phyloP scores from a whole-genome alignment of 1,140 invertebrate species.

The Acyrthosiphon pisum region DNA sequence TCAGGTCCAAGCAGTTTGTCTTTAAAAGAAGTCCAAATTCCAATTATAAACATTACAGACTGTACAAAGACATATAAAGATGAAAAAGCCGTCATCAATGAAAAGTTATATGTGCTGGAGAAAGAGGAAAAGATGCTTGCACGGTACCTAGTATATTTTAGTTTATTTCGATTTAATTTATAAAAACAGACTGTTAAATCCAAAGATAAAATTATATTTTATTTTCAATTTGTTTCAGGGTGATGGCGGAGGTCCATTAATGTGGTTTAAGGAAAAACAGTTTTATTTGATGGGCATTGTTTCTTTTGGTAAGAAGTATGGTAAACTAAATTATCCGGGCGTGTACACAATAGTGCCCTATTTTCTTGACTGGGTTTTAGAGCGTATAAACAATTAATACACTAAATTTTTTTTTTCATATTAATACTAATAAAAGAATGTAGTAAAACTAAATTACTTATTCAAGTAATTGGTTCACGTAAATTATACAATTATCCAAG shows the following conservation, averaged over 20 bases:
- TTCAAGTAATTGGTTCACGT: too few relatives aligned
- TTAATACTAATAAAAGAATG: too few relatives aligned
- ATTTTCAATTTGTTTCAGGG: slow-evolving; percentile 11
- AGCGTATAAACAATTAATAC: too few relatives aligned
- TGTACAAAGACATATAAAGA: slow-evolving; percentile 71
- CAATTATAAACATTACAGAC: background rate
- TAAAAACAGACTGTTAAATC: too few relatives aligned
- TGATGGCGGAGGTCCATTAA: slow-evolving; percentile 42
- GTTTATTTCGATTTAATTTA: background rate
- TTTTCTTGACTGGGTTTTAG: slow-evolving; percentile 70
- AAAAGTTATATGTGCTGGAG: slow-evolving; percentile 71
- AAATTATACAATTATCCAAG: too few relatives aligned
- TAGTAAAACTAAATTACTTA: too few relatives aligned
- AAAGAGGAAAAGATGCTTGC: slow-evolving; percentile 68
- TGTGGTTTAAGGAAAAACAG: background rate
- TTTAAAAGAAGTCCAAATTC: background rate
- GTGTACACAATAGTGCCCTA: slow-evolving; percentile 78
- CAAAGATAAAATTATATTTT: too few relatives aligned
- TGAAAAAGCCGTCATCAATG: slow-evolving; percentile 19
- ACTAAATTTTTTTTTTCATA: too few relatives aligned
- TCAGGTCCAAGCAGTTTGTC: too few relatives aligned
- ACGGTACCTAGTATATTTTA: background rate
- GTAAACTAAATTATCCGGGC: slow-evolving; percentile 72
- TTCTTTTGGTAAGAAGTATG: slow-evolving; percentile 77
- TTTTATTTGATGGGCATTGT: slow-evolving; percentile 74